Evolutionary conservation across 1,140 invertebrate species (phyloP), one percentile per base, ranked within the genome.

Genomic region (Orussus abietinus): DNA sequence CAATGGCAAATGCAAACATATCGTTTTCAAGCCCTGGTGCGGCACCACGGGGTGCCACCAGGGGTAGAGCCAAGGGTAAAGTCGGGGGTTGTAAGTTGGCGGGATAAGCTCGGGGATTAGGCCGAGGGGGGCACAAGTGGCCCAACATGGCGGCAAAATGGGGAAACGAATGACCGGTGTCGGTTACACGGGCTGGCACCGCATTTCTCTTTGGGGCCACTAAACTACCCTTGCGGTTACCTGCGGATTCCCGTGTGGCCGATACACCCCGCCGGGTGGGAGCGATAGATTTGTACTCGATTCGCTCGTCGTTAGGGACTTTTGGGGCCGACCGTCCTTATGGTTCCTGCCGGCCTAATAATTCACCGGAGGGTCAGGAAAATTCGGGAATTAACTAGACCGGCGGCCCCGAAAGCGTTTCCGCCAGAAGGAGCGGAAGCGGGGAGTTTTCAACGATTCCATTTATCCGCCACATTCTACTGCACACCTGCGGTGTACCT

Each of bases 141-240:
- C 58, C 62, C 62, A 67, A 64, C 62, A 63, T 68, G 61, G 62
- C 62, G 62, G 58, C 58, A 57, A 66, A 65, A 66, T 55, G 58
- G 51, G 64, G 57, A 64, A 56, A 66, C 62, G 57, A 67, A 65
- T 66, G 64, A 69, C 64, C 66, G 66, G 66, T 69, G 64, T 67
- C 63, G 56, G 63, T 69, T 67, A 69, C 66, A 69, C 66, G 49
- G 60, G 57, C 66, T 67, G 64, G 66, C 64, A 69, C 66, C 61
- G 54, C 51, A 56, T 51, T 57, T 53, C 50, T 53, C 42, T 56
- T 44, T n/a, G n/a, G 22, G n/a, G 22, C 22, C 6, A 25, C 38
- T 22, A 33, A 43, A 30, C 43, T 40, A 51, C 48, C 53, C 51
- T 50, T 54, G 51, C 25, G 49, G 42, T 56, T 54, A 35, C 39